Base-by-base conservation (phyloP, 2,888 invertebrate species). In the Acrobeloides nanus region DNA sequence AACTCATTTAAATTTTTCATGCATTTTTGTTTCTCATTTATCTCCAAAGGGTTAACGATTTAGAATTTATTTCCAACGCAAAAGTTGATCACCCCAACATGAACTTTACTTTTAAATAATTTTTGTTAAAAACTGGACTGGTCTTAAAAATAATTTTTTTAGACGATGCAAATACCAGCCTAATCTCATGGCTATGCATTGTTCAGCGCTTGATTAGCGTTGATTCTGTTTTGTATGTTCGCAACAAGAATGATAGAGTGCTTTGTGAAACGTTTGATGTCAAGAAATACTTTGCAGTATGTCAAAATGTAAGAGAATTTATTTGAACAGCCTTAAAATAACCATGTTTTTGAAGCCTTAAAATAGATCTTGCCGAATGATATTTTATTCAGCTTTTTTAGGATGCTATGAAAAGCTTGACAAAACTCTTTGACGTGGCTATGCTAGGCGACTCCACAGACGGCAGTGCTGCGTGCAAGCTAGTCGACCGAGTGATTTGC, bases 131-230 rank as follows among this genome's bases (percentile, higher is more conserved):
- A n/a, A n/a, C n/a, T n/a, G n/a, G n/a, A n/a, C n/a, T n/a, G n/a
- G n/a, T n/a, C n/a, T n/a, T n/a, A n/a, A n/a, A n/a, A n/a, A n/a
- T n/a, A n/a, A n/a, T n/a, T n/a, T n/a, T n/a, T n/a, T n/a, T n/a
- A n/a, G n/a, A n/a, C n/a, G n/a, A n/a, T n/a, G n/a, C n/a, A n/a
- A n/a, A n/a, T n/a, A n/a, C n/a, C n/a, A n/a, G n/a, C n/a, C n/a
- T n/a, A n/a, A n/a, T n/a, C n/a, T n/a, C 23, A 24, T 54, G 55
- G 55, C 44, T 54, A 7, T 34, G 26, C 17, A 59, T 53, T 10
- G 42, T 29, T 8, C 55, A 57, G n/a, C 32, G 57, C 7, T 31
- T 59, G 12, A 24, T 44, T 15, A 25, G 10, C 2, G 46, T 32
- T 15, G 39, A 39, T 23, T 39, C 39, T 6, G 7, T 39, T 7